Evolutionary conservation across 1,140 invertebrate genomes (phyloP).

Genomic region (Meloidogyne hapla): DNA sequence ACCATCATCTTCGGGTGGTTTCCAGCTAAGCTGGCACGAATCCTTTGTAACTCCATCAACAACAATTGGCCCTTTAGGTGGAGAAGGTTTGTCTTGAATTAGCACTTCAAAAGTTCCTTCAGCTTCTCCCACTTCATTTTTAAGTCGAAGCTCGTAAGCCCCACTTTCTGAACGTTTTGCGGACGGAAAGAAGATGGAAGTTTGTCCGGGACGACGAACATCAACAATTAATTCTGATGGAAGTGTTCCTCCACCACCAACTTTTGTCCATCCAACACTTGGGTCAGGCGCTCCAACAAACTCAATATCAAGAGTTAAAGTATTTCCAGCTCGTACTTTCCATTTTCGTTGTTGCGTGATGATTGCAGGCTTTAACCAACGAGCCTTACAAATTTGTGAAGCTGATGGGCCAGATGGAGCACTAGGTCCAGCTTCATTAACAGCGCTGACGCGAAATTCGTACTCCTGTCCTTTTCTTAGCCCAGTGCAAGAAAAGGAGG

Average conservation of each 20-base stretch:
- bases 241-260: slow-evolving; percentile 45
- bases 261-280: slow-evolving; percentile 57
- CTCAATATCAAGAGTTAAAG: slow-evolving; percentile 85
- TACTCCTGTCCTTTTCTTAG: slow-evolving; percentile 83
- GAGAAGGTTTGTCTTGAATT: slow-evolving; percentile 82
- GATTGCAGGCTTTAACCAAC: slow-evolving; percentile 86
- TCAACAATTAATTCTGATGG: slow-evolving; percentile 59
- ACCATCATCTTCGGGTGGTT: slow-evolving; percentile 86
- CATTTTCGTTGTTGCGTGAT: slow-evolving; percentile 71
- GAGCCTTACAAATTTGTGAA: slow-evolving; percentile 78
- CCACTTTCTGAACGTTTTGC: slow-evolving; percentile 75
- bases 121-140: slow-evolving; percentile 87
- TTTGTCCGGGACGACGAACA: slow-evolving; percentile 67
- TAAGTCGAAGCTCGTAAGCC: slow-evolving; percentile 82
- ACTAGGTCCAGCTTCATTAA: slow-evolving; percentile 73
- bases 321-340: slow-evolving; percentile 75
- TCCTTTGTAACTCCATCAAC: slow-evolving; percentile 87
- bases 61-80: slow-evolving; percentile 81
- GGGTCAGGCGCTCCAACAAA: slow-evolving; percentile 82
- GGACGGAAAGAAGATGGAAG: slow-evolving; percentile 65
- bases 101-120: slow-evolving; percentile 90
- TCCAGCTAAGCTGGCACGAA: slow-evolving; percentile 86
- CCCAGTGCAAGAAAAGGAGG: slow-evolving; percentile 72
- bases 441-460: slow-evolving; percentile 75
- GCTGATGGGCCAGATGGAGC: slow-evolving; percentile 73